These are phyloP conservation scores for Lasioglossum marginatum DNA, from an alignment of 2,888 invertebrate species.

Conservation along the genomic window DNA sequence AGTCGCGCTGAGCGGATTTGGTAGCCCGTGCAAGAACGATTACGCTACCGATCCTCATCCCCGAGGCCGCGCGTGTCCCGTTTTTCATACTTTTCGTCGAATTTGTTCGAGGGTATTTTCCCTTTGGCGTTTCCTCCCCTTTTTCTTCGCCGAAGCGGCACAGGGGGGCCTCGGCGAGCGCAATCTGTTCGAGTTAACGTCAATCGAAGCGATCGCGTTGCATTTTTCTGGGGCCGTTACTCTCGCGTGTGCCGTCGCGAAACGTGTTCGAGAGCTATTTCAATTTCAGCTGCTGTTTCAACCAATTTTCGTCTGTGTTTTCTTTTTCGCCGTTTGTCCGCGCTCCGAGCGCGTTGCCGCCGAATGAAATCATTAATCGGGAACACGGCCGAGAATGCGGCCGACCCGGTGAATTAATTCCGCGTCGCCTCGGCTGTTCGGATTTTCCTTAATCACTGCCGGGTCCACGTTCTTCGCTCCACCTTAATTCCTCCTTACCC, in stretches of 20 bases:
- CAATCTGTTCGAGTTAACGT: constrained; percentile 1
- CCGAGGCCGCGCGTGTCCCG: constrained; percentile 10
- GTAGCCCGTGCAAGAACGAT: constrained; percentile 53
- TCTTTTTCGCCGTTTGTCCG: background rate
- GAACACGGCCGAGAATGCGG: constrained; percentile 2
- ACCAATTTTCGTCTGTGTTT: background rate
- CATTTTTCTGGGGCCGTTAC: background rate
- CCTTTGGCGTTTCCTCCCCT: background rate
- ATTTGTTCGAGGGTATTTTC: constrained; percentile 40
- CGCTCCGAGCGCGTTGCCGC: background rate
- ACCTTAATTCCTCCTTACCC: background rate
- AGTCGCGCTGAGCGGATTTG: constrained; percentile 60
- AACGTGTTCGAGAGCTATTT: background rate
- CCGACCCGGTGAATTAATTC: constrained; percentile 12
- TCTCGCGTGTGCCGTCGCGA: background rate
- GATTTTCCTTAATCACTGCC: constrained; percentile 29
- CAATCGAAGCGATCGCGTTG: background rate
- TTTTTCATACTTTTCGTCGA: constrained; percentile 51
- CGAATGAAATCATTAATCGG: constrained; percentile 25
- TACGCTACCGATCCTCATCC: constrained; percentile 30
- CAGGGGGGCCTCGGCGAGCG: background rate
- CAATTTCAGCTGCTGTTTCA: background rate
- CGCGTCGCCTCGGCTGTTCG: background rate
- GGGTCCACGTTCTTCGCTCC: background rate
- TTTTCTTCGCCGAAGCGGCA: background rate